phyloP scores from a whole-genome alignment of 1,140 invertebrate species.

The Metopolophium dirhodum region DNA sequence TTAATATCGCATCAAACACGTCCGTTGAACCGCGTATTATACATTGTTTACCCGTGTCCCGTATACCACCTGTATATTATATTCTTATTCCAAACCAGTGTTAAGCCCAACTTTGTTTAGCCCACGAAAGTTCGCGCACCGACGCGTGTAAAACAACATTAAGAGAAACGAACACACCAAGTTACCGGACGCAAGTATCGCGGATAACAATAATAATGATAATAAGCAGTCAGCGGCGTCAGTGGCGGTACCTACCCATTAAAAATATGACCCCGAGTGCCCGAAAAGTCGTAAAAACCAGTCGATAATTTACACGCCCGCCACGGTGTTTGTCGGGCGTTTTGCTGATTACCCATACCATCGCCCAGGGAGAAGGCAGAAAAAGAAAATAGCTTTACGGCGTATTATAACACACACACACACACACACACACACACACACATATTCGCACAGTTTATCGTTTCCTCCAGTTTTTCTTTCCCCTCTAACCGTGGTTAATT shows the following conservation, averaged over 20 bases:
- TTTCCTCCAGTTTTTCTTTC: slow-evolving; percentile 25
- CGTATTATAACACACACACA: background rate
- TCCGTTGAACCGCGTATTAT: background rate
- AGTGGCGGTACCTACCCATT: background rate
- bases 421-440: background rate
- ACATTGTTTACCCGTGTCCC: too few species aligned
- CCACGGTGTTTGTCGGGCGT: slow-evolving; percentile 31
- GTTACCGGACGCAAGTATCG: background rate
- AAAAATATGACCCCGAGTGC: background rate
- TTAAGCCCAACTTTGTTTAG: background rate
- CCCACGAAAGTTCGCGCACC: background rate
- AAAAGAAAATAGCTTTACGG: slow-evolving; percentile 47
- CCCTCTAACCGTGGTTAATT: slow-evolving; percentile 54
- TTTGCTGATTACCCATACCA: slow-evolving; percentile 27
- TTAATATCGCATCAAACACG: background rate
- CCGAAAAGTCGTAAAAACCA: slow-evolving; percentile 53
- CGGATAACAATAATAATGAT: background rate
- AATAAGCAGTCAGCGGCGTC: background rate
- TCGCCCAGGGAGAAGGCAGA: background rate
- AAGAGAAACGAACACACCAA: background rate
- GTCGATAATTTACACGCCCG: slow-evolving; percentile 47
- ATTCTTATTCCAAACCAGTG: background rate
- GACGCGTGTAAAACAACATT: background rate
- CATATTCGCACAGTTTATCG: slow-evolving; percentile 34
- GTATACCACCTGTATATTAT: background rate